These are phyloP conservation scores for Pachyrhynchus sulphureomaculatus DNA, from an alignment of 1,140 invertebrate species.

Conservation along the genomic window DNA sequence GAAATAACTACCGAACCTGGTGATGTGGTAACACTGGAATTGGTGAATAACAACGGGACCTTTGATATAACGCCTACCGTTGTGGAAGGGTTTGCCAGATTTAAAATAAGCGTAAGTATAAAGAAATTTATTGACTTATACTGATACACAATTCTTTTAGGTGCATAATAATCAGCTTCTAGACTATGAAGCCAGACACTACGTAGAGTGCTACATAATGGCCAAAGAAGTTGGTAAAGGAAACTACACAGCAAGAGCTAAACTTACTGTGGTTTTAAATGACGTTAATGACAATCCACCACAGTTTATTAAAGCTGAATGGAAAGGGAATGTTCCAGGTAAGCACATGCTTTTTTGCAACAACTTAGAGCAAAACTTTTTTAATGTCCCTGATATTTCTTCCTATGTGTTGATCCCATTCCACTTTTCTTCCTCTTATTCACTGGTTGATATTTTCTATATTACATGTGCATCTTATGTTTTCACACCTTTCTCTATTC, in stretches of 20 bases:
- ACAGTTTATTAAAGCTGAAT: constrained; percentile 71
- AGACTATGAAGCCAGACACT: constrained; percentile 78
- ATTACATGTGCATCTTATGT: too few relatives aligned
- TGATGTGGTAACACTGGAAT: constrained; percentile 78
- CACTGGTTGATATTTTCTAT: too few relatives aligned
- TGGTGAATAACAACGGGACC: constrained; percentile 80
- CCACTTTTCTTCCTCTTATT: too few relatives aligned
- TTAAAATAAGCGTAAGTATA: constrained; percentile 66
- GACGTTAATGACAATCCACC: constrained; percentile 92
- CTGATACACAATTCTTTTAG: neutral
- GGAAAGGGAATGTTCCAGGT: constrained; percentile 55
- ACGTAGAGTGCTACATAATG: constrained; percentile 74
- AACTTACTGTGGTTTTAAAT: constrained; percentile 76
- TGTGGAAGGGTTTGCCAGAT: constrained; percentile 76
- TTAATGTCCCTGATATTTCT: too few relatives aligned
- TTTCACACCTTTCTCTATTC: too few relatives aligned
- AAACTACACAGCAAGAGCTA: constrained; percentile 69
- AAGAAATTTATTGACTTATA: too few relatives aligned
- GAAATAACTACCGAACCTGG: constrained; percentile 61
- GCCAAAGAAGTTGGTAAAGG: constrained; percentile 76
- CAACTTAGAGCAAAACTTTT: neutral
- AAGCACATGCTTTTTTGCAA: neutral
- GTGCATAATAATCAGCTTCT: constrained; percentile 76
- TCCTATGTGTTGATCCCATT: too few relatives aligned
- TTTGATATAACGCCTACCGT: constrained; percentile 88